Evolutionary conservation across 2,113 vertebrate genomes (phyloP).

Genomic region (Petrocephalus microphthalmus): DNA sequence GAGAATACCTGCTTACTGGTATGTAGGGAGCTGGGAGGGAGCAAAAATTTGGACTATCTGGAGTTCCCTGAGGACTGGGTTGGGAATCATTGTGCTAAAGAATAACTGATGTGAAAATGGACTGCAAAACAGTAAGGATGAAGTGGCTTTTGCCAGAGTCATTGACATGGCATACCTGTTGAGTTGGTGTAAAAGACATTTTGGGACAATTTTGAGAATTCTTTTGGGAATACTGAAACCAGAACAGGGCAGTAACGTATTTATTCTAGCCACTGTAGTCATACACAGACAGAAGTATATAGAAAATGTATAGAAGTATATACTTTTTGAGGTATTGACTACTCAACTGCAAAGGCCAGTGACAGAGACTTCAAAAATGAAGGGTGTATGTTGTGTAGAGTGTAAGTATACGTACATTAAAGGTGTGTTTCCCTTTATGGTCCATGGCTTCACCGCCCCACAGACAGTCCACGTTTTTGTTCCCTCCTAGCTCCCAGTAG

Average conservation of each 20-base stretch:
- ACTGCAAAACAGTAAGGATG: background rate
- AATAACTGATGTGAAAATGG: background rate
- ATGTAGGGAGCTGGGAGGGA: background rate
- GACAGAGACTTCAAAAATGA: background rate
- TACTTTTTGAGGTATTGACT: background rate
- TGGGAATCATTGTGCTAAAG: background rate
- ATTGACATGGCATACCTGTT: background rate
- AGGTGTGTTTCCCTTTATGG: background rate
- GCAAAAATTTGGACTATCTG: background rate
- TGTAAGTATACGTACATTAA: background rate
- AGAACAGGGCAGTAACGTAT: background rate
- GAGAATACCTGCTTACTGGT: background rate
- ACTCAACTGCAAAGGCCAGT: background rate
- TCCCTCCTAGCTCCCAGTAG: background rate
- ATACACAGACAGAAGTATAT: background rate
- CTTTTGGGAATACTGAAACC: background rate
- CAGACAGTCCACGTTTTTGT: no score
- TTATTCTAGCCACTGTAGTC: background rate
- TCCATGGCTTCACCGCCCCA: no score
- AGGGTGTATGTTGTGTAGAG: background rate
- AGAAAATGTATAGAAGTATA: background rate
- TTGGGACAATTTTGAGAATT: no score
- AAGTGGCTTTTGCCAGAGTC: background rate
- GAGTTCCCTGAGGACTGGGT: background rate
- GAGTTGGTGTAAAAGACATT: background rate